Conservation (phyloP, 2,113 vertebrate species). For the Clarias gariepinus region DNA sequence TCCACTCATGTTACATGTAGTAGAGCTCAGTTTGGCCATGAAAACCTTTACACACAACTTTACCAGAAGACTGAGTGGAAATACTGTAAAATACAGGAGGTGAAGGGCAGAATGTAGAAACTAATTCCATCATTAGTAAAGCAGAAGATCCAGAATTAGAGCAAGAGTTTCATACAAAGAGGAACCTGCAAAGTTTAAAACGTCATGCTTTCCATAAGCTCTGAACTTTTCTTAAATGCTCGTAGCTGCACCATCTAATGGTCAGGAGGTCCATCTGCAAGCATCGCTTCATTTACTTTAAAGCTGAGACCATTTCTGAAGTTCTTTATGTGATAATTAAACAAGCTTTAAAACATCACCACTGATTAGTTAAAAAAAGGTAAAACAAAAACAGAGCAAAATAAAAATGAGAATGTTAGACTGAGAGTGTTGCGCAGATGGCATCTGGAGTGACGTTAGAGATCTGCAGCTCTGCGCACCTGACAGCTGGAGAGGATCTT, state of each 20-base stretch:
- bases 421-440: not conserved
- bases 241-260: slow-evolving; percentile 21
- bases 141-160: not conserved
- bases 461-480: slow-evolving; percentile 63
- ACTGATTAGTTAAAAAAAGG: not conserved
- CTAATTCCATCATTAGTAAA: not conserved
- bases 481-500: slow-evolving; percentile 80
- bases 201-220: slow-evolving; percentile 12
- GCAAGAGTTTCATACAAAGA: not conserved
- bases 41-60: not conserved
- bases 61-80: not conserved
- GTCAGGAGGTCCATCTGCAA: slow-evolving; percentile 8
- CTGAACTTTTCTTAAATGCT: not conserved
- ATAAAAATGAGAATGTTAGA: not conserved
- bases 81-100: not conserved
- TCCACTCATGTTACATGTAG: not conserved
- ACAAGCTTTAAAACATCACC: not conserved
- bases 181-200: slow-evolving; percentile 8
- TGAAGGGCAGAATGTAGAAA: not conserved
- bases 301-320: not conserved
- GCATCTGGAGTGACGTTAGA: not conserved
- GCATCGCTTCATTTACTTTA: not conserved
- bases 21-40: not conserved
- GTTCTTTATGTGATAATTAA: not conserved
- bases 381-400: too few species aligned